phyloP scores from a whole-genome alignment of 1,140 invertebrate species.

The Heliconius congener region DNA sequence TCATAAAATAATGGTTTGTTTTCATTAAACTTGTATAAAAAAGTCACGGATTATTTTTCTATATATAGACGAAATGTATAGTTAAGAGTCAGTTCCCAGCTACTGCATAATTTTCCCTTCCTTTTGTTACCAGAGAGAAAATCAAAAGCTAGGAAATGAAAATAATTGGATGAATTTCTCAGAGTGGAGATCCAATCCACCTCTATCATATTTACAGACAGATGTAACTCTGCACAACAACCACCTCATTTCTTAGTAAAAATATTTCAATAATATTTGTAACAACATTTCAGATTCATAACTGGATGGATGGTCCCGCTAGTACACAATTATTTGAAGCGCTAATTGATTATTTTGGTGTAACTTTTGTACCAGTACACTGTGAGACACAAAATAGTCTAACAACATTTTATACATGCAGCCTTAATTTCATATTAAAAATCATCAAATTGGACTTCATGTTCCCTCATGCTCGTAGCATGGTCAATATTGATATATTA shows the following conservation, averaged over 20 bases:
- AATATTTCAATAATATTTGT: not conserved
- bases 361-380: conserved; percentile 57
- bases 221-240: too few species aligned
- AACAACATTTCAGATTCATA: conserved; percentile 56
- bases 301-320: conserved; percentile 49
- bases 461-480: conserved; percentile 59
- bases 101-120: too few species aligned
- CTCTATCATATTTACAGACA: too few species aligned
- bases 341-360: conserved; percentile 53
- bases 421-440: conserved; percentile 54
- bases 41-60: not conserved
- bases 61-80: too few species aligned
- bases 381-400: conserved; percentile 48
- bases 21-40: not conserved
- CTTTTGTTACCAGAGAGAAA: too few species aligned
- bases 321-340: conserved; percentile 53
- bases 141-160: too few species aligned
- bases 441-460: conserved; percentile 67
- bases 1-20: conserved; percentile 56
- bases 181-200: too few species aligned
- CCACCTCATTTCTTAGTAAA: too few species aligned
- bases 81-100: not conserved
- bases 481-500: conserved; percentile 65
- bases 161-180: too few species aligned
- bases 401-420: conserved; percentile 63